phyloP scores from a whole-genome alignment of 2,113 vertebrate genomes.

The Electrona antarctica region DNA sequence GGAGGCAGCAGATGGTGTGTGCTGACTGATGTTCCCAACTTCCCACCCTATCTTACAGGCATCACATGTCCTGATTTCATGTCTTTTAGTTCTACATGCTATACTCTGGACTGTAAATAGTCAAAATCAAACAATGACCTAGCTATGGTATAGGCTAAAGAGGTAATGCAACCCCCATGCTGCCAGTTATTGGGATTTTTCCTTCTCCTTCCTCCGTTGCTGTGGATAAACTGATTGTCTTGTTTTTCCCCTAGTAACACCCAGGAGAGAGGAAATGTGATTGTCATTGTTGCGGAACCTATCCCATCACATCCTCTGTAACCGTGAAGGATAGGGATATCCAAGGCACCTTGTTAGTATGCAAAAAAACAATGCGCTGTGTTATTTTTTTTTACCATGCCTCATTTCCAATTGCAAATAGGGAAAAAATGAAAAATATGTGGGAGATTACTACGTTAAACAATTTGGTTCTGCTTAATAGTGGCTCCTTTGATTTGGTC shows the following conservation, averaged over 20 bases:
- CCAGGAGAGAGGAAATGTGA: constrained; percentile 52
- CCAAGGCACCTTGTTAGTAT: constrained; percentile 68
- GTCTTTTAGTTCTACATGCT: constrained; percentile 34
- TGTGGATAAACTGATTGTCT: constrained; percentile 40
- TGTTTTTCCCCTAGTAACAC: constrained; percentile 21
- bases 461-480: constrained; percentile 76
- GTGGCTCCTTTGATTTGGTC: constrained; percentile 71
- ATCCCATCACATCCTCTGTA: constrained; percentile 24
- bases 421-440: constrained; percentile 70
- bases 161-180: constrained; percentile 34
- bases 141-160: constrained; percentile 12
- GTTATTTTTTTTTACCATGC: constrained; percentile 51
- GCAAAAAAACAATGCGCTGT: constrained; percentile 68
- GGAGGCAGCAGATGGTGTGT: constrained; percentile 41
- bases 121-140: constrained; percentile 37
- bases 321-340: constrained; percentile 56
- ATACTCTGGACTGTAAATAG: constrained; percentile 29
- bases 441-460: constrained; percentile 75
- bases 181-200: constrained; percentile 34
- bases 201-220: constrained; percentile 17
- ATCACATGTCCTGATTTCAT: constrained; percentile 29
- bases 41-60: constrained; percentile 31
- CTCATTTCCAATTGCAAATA: constrained; percentile 68
- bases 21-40: constrained; percentile 36
- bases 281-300: constrained; percentile 42